phyloP scores from a whole-genome alignment of 2,797 vertebrate genomes.

The Agapornis canus region DNA sequence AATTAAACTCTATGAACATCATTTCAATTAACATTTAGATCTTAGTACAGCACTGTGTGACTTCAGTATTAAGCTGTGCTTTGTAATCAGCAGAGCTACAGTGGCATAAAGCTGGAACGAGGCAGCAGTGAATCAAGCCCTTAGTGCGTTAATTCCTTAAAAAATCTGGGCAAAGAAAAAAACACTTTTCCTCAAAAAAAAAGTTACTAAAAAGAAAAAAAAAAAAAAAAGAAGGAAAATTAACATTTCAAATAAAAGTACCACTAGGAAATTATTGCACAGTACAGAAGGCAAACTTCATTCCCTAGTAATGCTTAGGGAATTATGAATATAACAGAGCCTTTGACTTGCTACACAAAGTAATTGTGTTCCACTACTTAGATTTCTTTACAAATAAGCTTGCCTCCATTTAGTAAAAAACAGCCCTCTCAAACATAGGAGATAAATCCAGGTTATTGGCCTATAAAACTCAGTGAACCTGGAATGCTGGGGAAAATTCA shows the following conservation, averaged over 20 bases:
- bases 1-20: neutral
- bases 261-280: neutral
- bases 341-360: neutral
- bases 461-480: neutral
- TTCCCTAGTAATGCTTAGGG: neutral
- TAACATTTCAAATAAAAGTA: neutral
- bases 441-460: neutral
- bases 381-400: neutral
- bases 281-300: neutral
- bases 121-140: neutral
- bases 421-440: neutral
- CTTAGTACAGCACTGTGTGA: neutral
- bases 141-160: neutral
- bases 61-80: neutral
- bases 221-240: neutral
- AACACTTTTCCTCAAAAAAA: neutral
- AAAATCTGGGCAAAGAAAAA: neutral
- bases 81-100: neutral
- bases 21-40: slow-evolving; percentile 34
- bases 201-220: neutral
- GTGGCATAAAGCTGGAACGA: neutral
- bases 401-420: neutral
- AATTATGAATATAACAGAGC: neutral
- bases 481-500: neutral
- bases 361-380: neutral